These are phyloP conservation scores for Leptura quadrifasciata DNA, from an alignment of 2,888 invertebrate genomes.

Conservation along the genomic window DNA sequence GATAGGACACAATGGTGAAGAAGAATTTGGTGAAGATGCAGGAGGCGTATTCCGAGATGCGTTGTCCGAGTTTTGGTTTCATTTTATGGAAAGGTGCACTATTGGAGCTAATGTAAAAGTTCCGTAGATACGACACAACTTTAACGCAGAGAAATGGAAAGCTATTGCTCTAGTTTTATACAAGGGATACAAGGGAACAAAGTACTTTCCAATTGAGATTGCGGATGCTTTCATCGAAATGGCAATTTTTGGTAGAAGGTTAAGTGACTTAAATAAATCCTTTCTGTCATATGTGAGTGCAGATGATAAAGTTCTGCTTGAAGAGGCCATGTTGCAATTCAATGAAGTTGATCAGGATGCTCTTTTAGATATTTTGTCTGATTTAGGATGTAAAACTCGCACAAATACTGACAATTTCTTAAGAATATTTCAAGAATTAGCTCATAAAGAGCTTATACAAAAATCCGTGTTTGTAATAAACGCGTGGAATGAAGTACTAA, in stretches of 20 bases:
- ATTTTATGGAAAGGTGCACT: constrained; percentile 19
- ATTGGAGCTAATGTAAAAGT: constrained; percentile 25
- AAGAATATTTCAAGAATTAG: not conserved
- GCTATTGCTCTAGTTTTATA: constrained; percentile 13
- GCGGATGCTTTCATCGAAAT: not conserved
- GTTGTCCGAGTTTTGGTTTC: constrained; percentile 14
- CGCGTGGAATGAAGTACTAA: not conserved
- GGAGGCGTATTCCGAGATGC: constrained; percentile 14
- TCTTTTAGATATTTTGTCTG: constrained; percentile 12
- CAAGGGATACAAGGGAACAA: not conserved
- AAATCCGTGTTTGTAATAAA: constrained; percentile 8
- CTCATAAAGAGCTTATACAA: constrained; percentile 13
- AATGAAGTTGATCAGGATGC: constrained; percentile 8
- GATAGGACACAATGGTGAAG: too few species aligned
- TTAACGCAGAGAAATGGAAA: constrained; percentile 1
- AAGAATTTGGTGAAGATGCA: constrained; percentile 5
- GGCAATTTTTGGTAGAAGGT: not conserved
- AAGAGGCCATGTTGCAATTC: not conserved
- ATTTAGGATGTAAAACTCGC: constrained; percentile 7
- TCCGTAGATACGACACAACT: constrained; percentile 16
- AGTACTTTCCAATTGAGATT: constrained; percentile 6
- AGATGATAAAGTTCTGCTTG: not conserved
- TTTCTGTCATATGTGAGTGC: not conserved
- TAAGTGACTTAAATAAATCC: constrained; percentile 3
- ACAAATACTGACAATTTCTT: not conserved